Base-by-base conservation (phyloP, 2,888 invertebrate species). In the Drosophila lacicola region DNA sequence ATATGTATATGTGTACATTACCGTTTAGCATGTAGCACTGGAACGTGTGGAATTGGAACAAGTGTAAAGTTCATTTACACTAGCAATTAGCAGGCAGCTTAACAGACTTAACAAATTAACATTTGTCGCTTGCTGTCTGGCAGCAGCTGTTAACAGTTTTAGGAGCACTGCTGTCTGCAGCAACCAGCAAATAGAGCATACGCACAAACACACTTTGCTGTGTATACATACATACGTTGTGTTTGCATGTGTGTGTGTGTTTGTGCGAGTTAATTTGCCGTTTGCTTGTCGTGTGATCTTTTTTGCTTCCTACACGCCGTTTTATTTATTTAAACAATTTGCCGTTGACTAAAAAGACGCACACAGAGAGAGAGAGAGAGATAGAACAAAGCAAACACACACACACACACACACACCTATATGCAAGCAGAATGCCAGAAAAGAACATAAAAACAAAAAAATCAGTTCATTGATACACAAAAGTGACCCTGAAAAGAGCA, bases 231-330 rank as follows among this genome's bases (percentile, higher is more conserved):
- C 29, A 4, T 8, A 25, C 17, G 19, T n/a, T 25, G 14, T 55
- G 13, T 21, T 29, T 47, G 6, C 37, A 1, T 14, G 10, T 17
- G n/a, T 47, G 36, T 61, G 13, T 54, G 45, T 53, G 14, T 46
- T 50, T 51, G 67, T 29, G 49, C 42, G 53, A 74, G 79, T 78
- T 81, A 81, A 81, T 81, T 74, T 78, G 60, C 44, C 45, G 61
- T 66, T 81, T 74, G 63, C 67, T 78, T 70, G 76, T 70, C 78
- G 56, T 70, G 60, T 62, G 67, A 65, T 93, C 70, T 91, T 93
- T 67, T 83, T 91, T 53, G 88, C 91, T 57, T 89, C 93, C 85
- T 90, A 94, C 71, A 74, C 82, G 53, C 70, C 66, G 67, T 70
- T 79, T 74, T 80, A 88, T 89, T 83, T 88, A 74, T 74, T 86